Evolutionary conservation across 2,888 invertebrate genomes (phyloP).

Genomic region (Timandra comae): DNA sequence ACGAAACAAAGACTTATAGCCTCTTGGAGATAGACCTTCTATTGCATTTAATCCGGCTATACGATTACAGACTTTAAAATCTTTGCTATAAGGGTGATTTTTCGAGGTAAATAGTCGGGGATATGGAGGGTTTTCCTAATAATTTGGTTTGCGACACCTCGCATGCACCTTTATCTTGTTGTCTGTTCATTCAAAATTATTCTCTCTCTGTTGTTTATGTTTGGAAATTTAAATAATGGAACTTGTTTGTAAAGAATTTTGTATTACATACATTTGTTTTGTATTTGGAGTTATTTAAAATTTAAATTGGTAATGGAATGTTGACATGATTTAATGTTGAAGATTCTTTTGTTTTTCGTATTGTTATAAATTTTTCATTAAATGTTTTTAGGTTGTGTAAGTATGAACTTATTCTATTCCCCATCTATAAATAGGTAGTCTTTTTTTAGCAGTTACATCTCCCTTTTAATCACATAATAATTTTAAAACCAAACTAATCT

Average conservation of each 20-base stretch:
- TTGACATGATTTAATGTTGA: no score
- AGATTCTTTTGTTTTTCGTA: no score
- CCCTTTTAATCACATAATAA: no score
- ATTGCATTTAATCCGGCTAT: constrained; percentile 13
- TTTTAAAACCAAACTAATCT: no score
- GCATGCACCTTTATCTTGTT: constrained; percentile 27
- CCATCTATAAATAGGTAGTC: no score
- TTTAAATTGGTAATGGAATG: constrained; percentile 1
- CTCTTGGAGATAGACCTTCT: constrained; percentile 23
- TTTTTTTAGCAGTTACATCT: no score
- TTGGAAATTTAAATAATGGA: constrained; percentile 5
- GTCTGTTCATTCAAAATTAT: constrained; percentile 22
- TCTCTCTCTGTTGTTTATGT: constrained; percentile 17
- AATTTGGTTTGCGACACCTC: constrained; percentile 33
- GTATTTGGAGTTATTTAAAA: background rate
- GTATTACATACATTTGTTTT: no score
- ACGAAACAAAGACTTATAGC: constrained; percentile 37
- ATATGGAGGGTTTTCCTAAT: constrained; percentile 21
- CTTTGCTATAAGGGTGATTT: background rate
- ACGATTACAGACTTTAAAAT: constrained; percentile 11
- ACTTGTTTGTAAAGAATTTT: background rate
- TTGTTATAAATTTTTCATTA: no score
- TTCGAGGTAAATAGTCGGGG: constrained; percentile 2
- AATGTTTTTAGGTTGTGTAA: no score
- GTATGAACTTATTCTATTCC: no score